Conservation (phyloP, 2,888 invertebrate species). For the Polylopha cassiicola region DNA sequence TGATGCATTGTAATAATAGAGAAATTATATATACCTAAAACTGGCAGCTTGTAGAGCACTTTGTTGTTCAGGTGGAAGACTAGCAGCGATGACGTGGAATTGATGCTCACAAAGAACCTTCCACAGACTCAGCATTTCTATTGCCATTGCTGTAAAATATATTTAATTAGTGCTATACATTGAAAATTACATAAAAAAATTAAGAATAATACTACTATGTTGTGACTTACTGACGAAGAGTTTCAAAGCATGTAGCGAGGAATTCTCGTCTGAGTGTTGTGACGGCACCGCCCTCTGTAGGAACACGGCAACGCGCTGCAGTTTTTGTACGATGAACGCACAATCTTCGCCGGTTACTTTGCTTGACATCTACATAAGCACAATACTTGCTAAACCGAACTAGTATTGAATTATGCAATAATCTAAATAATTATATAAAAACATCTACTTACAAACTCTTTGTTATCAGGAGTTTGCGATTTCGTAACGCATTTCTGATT, state of each 20-base stretch:
- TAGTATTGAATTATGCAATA: background rate
- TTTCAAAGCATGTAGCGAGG: slow-evolving; percentile 86
- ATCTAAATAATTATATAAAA: background rate
- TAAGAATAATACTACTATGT: background rate
- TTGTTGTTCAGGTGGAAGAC: slow-evolving; percentile 82
- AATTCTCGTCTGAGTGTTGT: slow-evolving; percentile 78
- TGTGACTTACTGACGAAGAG: slow-evolving; percentile 78
- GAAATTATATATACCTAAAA: slow-evolving; percentile 60
- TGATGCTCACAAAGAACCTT: slow-evolving; percentile 95
- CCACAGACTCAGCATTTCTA: slow-evolving; percentile 96
- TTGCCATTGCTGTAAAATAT: slow-evolving; percentile 77
- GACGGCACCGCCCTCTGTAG: slow-evolving; percentile 69
- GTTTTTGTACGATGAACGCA: slow-evolving; percentile 82
- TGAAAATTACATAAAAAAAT: background rate
- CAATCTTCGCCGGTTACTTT: slow-evolving; percentile 83
- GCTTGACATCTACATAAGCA: slow-evolving; percentile 78
- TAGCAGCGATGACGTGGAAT: slow-evolving; percentile 86
- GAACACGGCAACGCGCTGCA: slow-evolving; percentile 86
- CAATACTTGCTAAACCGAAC: slow-evolving; percentile 11
- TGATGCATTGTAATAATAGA: background rate
- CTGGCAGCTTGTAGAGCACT: slow-evolving; percentile 79
- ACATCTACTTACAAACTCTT: slow-evolving; percentile 74
- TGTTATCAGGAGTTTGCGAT: slow-evolving; percentile 68
- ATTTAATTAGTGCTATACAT: background rate
- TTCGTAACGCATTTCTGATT: slow-evolving; percentile 84